Conservation (phyloP, 2,113 vertebrate species). For the Sylvilagus bachmani region DNA sequence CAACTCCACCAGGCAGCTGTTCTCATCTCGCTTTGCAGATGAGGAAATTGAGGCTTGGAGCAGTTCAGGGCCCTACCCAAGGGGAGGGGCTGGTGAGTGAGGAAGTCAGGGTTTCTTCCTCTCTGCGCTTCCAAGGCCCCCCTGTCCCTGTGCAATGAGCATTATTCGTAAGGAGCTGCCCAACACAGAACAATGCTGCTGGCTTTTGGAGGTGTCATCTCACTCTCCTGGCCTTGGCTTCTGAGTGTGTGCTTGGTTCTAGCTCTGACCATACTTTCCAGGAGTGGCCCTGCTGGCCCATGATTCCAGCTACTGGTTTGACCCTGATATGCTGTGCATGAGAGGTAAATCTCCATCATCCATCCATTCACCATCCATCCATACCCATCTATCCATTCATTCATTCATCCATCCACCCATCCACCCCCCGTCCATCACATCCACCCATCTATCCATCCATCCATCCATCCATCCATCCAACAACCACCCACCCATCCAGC, state of each 20-base stretch:
- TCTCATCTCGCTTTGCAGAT: not conserved
- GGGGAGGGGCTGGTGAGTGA: not conserved
- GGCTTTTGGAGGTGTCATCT: not conserved
- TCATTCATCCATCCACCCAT: not conserved
- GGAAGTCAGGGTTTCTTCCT: not conserved
- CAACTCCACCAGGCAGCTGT: not conserved
- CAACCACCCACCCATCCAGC: not conserved
- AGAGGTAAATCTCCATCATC: conserved; percentile 88
- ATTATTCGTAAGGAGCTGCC: not conserved
- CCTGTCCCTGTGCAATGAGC: not conserved
- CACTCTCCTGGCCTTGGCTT: not conserved
- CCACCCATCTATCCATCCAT: not conserved
- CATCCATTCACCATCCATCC: not conserved
- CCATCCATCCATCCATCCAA: no score
- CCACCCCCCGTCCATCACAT: not conserved
- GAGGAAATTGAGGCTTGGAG: conserved; percentile 10
- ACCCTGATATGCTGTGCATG: conserved; percentile 88
- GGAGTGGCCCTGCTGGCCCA: conserved; percentile 86
- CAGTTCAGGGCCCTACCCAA: not conserved
- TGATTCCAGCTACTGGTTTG: conserved; percentile 95
- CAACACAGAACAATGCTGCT: not conserved
- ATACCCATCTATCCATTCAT: not conserved
- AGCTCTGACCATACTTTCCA: conserved; percentile 89
- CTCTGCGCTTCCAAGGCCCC: not conserved
- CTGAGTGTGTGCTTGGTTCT: not conserved